Base-by-base conservation (phyloP, 1,140 invertebrate genomes). In the Cydia fagiglandana region DNA sequence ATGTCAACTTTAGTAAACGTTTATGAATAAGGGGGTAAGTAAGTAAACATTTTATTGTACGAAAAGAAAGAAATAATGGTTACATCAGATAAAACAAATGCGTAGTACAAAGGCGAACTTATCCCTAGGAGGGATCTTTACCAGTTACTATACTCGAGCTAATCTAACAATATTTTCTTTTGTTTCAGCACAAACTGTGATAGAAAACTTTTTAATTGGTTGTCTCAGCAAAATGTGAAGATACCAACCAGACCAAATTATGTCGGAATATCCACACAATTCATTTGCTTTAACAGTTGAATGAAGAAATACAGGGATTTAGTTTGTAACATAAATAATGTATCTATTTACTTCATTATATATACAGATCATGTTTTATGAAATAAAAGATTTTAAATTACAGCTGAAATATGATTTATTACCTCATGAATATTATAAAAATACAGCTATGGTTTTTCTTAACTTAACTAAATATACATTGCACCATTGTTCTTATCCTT, bases 101-200 rank as follows among this genome's bases (percentile, higher is more conserved):
- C 24, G 24, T 24, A 24, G 24, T 24, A 24, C 24, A 24, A 24
- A 24, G 24, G 24, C 24, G 24, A 24, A 24, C 24, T 24, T 24
- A 24, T 24, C 24, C 24, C 24, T 24, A 24, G 2, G 24, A 24
- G 24, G 24, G 24, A 24, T 24, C 2, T 24, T 2, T 24, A 1
- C 2, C 24, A 24, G 24, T 24, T 24, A 24, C n/a, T n/a, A n/a
- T 9, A 41, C 38, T 41, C 38, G 4, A 17, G 34, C 24, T 1
- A 77, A 76, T 12, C 17, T 75, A n/a, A 70, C 24, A 4, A 77
- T 78, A 64, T 75, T 75, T 79, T 77, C 75, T 83, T 85, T 81
- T 79, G 68, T 94, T 94, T 77, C 90, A 94, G 94, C 94, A 78
- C 94, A 94, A 93, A 93, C 94, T 87, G 94, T 94, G 85, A 94